Base-by-base conservation (phyloP, 2,888 invertebrate genomes). In the Synanthedon andrenaeformis region DNA sequence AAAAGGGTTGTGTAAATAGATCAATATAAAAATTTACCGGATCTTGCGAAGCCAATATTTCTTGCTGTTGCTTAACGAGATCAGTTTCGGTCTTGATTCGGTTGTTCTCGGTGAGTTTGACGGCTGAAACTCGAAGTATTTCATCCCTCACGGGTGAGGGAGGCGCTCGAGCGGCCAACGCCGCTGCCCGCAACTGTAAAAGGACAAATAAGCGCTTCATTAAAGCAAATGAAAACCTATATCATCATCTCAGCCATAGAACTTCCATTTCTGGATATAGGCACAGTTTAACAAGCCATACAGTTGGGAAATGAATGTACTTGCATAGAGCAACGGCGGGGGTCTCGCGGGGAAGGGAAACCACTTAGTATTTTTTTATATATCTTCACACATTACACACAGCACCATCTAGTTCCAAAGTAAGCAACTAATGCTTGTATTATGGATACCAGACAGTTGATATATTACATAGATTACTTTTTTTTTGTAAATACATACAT, bases 1-100 rank as follows among this genome's bases (percentile, higher is more conserved):
- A 12, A 42, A n/a, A 10, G 11, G n/a, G 1, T 13, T 42, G 2
- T 42, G 42, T 35, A 2, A 35, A 35, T 8, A 35, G 6, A 2
- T 35, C 10, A 3, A 35, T 35, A 35, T 35, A 3, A 35, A 35
- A 35, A 62, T 71, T 72, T 54, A 87, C 87, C 42, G 87, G 87
- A 58, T 87, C 87, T 42, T 71, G 62, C 0, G 84, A 73, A 8
- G 90, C 89, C 50, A 90, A 64, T 50, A 90, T 89, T 59, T 90
- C 82, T 56, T 91, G 90, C 60, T 91, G 91, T 53, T 90, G 90
- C 49, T 88, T 83, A 49, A 90, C 86, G 3, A 90, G 66, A 17
- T 88, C 89, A 0, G 89, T 89, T 62, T 90, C 91, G 0, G 89
- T 75, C 63, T 89, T 89, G 54, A 90, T 89, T 11, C 90, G 79